Evolutionary conservation across 2,888 invertebrate species (phyloP).

Genomic region (Synanthedon formicaeformis): DNA sequence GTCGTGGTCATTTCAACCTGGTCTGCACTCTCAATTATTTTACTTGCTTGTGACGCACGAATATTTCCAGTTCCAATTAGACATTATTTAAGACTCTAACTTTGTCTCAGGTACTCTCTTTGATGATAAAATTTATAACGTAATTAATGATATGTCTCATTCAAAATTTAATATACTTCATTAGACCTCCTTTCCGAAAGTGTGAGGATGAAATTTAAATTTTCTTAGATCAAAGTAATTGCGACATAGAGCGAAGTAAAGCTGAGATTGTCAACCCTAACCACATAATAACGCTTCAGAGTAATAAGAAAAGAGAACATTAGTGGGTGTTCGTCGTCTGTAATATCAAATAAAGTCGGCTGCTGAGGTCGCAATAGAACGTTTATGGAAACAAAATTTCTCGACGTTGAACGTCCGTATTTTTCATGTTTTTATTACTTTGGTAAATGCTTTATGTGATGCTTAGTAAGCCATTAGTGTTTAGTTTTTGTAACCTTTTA

Average conservation of each 20-base stretch:
- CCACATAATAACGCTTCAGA: conserved; percentile 58
- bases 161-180: background rate
- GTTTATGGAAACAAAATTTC: conserved; percentile 69
- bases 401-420: conserved; percentile 50
- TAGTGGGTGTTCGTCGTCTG: conserved; percentile 57
- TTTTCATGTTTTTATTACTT: too few species aligned
- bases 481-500: too few species aligned
- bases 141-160: background rate
- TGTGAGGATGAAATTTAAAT: background rate
- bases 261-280: conserved; percentile 56
- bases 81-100: background rate
- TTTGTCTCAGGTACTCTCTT: background rate
- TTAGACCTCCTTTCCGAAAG: background rate
- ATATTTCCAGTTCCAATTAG: conserved; percentile 13
- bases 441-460: too few species aligned
- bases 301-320: conserved; percentile 62
- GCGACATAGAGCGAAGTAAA: conserved; percentile 17
- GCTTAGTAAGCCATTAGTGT: too few species aligned
- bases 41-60: conserved; percentile 30
- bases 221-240: background rate
- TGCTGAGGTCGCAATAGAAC: conserved; percentile 48
- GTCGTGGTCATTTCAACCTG: conserved; percentile 47
- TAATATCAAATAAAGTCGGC: conserved; percentile 48
- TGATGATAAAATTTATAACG: background rate
- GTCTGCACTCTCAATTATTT: conserved; percentile 57